Evolutionary conservation across 1,140 invertebrate genomes (phyloP).

Genomic region (Euwallacea similis): DNA sequence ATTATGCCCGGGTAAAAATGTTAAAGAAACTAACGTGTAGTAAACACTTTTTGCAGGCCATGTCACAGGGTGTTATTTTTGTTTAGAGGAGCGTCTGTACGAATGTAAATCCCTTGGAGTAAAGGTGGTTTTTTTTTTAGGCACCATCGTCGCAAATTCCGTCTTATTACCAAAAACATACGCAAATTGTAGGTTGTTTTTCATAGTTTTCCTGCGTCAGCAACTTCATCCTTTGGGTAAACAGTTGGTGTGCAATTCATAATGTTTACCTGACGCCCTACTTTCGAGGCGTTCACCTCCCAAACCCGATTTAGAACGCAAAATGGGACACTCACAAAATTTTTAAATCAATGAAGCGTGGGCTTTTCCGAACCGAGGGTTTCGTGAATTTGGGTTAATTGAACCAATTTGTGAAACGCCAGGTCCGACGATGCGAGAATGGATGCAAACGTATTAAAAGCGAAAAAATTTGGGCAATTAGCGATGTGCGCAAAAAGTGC

Average conservation of each 20-base stretch:
- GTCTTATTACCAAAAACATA: no score
- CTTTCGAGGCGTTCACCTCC: constrained; percentile 22
- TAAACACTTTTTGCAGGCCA: no score
- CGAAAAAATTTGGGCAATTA: neutral
- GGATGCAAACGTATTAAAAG: neutral
- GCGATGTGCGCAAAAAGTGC: no score
- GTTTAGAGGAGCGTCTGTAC: no score
- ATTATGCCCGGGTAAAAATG: neutral
- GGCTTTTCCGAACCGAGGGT: constrained; percentile 4
- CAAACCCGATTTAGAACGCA: constrained; percentile 19
- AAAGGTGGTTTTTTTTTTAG: no score
- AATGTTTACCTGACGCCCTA: constrained; percentile 11
- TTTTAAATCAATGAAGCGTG: constrained; percentile 27
- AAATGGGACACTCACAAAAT: constrained; percentile 21
- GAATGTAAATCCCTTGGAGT: no score
- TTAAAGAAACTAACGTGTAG: no score
- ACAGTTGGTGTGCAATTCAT: neutral
- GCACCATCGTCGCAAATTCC: no score
- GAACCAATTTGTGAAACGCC: constrained; percentile 1
- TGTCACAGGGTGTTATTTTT: no score
- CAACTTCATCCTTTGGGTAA: neutral
- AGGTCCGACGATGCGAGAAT: neutral
- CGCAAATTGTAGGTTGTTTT: no score
- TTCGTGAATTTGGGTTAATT: constrained; percentile 10
- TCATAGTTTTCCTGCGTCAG: neutral